Conservation (phyloP, 2,113 vertebrate species). For the Hipposideros armiger region DNA sequence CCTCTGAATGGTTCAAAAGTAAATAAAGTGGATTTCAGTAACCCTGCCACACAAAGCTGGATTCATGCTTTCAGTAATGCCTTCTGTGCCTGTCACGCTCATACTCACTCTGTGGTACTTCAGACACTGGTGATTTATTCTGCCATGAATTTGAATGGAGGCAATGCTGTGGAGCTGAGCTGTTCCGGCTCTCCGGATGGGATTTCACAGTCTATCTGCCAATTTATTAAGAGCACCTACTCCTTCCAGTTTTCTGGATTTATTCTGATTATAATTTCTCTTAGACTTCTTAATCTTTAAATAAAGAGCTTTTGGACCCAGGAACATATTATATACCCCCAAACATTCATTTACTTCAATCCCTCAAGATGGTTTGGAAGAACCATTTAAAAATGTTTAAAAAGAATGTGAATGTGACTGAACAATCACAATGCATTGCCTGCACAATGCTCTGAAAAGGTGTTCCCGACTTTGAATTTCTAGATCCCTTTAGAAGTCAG, state of each 20-base stretch:
- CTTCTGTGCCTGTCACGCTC: conserved; percentile 5
- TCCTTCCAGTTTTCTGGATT: conserved; percentile 69
- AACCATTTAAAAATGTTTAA: conserved; percentile 63
- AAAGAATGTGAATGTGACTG: conserved; percentile 49
- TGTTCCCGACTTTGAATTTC: background rate
- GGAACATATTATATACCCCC: background rate
- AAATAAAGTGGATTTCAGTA: conserved; percentile 56
- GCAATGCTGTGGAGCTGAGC: conserved; percentile 50
- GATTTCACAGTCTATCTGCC: conserved; percentile 80
- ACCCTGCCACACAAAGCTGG: conserved; percentile 52
- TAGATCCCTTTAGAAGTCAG: conserved; percentile 22
- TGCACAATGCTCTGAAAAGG: background rate
- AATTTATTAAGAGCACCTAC: conserved; percentile 69
- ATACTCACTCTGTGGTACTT: conserved; percentile 59
- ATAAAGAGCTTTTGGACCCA: conserved; percentile 64
- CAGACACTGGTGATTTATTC: conserved; percentile 75
- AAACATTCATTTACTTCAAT: conserved; percentile 66
- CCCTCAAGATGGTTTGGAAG: background rate
- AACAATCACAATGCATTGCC: background rate
- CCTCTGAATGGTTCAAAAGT: conserved; percentile 50
- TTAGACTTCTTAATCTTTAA: conserved; percentile 76
- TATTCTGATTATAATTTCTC: conserved; percentile 78
- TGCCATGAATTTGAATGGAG: conserved; percentile 81
- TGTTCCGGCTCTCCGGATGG: conserved; percentile 64
- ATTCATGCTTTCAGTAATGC: conserved; percentile 61